A percentile compares a stretch with the other conserved stretches of the same genome.
Conservation (phyloP, 64 coral and sea anemone genomes). For the Dendrophyllia cribrosa region DNA sequence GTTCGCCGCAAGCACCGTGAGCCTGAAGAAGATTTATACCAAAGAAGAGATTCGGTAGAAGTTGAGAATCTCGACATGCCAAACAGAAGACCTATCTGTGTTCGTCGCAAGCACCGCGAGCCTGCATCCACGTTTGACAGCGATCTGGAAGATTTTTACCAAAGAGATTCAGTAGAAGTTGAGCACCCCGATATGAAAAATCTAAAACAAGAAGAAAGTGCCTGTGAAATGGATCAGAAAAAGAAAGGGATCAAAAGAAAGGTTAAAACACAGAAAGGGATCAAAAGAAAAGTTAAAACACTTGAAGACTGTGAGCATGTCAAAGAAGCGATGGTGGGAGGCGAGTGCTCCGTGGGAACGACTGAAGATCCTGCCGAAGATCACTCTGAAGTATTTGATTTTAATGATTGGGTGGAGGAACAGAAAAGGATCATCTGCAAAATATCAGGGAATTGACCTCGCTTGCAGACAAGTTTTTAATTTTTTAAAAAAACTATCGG, state of each 20-base stretch:
- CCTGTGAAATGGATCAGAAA: neutral
- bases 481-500: too few species aligned
- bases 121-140: too few species aligned
- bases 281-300: neutral
- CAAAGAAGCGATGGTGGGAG: neutral
- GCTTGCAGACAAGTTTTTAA: too few species aligned
- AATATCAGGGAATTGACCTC: conserved; percentile 9
- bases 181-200: neutral
- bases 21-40: neutral
- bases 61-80: too few species aligned
- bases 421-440: neutral
- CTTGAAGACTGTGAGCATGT: neutral
- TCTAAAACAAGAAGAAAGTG: neutral
- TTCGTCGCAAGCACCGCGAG: too few species aligned
- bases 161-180: conserved; percentile 19
- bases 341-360: neutral
- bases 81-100: too few species aligned
- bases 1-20: conserved; percentile 11
- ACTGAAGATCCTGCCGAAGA: neutral
- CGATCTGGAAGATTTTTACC: conserved; percentile 1
- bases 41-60: neutral
- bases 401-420: neutral
- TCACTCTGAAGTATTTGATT: neutral
- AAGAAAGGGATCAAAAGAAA: too few species aligned
- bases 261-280: neutral